Evolutionary conservation across 2,113 vertebrate species (phyloP).

Genomic region (Phaetusa simplex): DNA sequence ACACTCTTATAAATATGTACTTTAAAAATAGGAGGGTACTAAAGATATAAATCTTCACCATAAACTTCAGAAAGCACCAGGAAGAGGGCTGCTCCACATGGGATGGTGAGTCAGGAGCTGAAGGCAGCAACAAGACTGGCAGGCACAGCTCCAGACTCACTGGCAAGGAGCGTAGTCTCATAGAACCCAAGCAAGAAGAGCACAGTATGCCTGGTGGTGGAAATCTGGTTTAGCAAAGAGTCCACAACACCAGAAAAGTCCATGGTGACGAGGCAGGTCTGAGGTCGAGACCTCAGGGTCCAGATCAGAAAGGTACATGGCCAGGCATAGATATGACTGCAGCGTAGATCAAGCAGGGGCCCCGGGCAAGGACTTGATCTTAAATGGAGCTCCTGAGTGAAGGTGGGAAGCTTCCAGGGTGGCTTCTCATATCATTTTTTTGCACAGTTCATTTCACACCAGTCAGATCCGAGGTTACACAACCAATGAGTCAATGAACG

Average conservation of each 20-base stretch:
- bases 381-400: neutral
- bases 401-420: neutral
- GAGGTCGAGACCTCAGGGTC: neutral
- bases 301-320: neutral
- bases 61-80: neutral
- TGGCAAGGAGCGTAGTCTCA: neutral
- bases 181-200: neutral
- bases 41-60: neutral
- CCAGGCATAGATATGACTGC: neutral
- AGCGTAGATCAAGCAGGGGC: neutral
- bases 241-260: neutral
- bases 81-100: neutral
- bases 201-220: rapidly evolving
- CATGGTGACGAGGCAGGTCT: neutral
- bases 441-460: neutral
- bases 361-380: neutral
- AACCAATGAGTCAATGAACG: neutral
- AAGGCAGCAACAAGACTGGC: neutral
- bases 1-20: neutral
- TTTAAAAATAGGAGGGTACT: neutral
- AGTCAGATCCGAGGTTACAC: neutral
- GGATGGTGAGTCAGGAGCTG: neutral
- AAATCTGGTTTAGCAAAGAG: neutral
- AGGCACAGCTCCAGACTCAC: neutral
- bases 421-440: neutral